phyloP scores from a whole-genome alignment of 1,140 invertebrate genomes.

The Oscheius sp. region DNA sequence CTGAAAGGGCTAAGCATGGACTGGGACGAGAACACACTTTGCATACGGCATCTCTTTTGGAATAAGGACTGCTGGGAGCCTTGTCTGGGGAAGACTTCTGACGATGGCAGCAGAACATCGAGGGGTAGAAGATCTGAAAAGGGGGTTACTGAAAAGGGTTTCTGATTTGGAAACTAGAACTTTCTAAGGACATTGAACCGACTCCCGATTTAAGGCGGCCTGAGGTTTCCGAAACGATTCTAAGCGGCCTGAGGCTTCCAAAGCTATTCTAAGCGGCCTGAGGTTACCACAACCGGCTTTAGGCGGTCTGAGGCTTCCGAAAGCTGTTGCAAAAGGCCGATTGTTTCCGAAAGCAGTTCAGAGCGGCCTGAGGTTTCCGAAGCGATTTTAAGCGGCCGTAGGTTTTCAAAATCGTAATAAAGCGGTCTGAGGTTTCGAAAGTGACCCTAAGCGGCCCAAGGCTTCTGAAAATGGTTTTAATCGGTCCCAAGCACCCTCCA shows the following conservation, averaged over 20 bases:
- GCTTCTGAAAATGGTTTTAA: too few relatives aligned
- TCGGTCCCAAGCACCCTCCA: too few relatives aligned
- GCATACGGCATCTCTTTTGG: neutral
- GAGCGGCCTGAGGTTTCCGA: too few relatives aligned
- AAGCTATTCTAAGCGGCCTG: neutral
- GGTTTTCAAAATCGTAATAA: too few relatives aligned
- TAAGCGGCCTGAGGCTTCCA: neutral
- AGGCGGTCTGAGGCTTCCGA: neutral
- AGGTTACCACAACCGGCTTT: neutral
- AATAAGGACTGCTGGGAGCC: conserved; percentile 2
- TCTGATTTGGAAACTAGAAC: too few relatives aligned
- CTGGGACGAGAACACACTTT: conserved; percentile 11
- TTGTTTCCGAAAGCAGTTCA: too few relatives aligned
- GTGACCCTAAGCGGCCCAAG: too few relatives aligned
- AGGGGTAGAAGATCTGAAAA: conserved; percentile 33
- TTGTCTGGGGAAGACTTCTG: conserved; percentile 2
- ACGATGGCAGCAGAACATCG: conserved; percentile 27
- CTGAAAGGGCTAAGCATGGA: conserved; percentile 28
- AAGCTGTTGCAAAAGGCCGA: neutral
- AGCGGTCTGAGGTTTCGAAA: too few relatives aligned
- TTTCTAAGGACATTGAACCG: too few relatives aligned
- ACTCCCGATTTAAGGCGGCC: too few relatives aligned
- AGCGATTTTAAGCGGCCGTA: too few relatives aligned
- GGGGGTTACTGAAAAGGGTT: too few relatives aligned
- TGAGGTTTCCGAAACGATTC: neutral